A percentile compares a stretch with the other conserved stretches of the same genome.
Conservation (phyloP, 2,888 invertebrate species). For the Asteroscopus sphinx region DNA sequence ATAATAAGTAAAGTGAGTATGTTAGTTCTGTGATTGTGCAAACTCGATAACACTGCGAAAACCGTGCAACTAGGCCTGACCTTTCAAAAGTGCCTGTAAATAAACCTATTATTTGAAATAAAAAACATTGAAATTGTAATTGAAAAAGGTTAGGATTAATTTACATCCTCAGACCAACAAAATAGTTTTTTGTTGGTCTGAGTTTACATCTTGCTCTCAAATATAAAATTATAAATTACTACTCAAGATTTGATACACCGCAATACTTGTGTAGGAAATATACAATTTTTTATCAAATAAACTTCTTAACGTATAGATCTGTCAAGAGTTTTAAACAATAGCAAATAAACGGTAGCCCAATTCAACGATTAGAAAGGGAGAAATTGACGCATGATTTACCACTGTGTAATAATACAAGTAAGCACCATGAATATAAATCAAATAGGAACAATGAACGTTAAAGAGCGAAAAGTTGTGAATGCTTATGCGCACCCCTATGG, state of each 20-base stretch:
- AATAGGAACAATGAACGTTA: slow-evolving; percentile 86
- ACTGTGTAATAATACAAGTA: slow-evolving; percentile 83
- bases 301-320: slow-evolving; percentile 32
- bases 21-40: too few species aligned
- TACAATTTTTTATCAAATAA: background rate
- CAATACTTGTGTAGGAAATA: background rate
- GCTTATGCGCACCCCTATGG: slow-evolving; percentile 82
- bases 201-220: too few species aligned
- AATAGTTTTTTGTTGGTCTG: too few species aligned
- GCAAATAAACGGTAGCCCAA: slow-evolving; percentile 56
- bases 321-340: slow-evolving; percentile 53
- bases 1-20: background rate
- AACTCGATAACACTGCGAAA: too few species aligned
- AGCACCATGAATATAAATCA: slow-evolving; percentile 89
- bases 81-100: too few species aligned
- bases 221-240: too few species aligned
- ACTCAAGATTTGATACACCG: too few species aligned
- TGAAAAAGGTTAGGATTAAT: too few species aligned
- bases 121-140: too few species aligned
- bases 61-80: too few species aligned
- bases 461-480: slow-evolving; percentile 89
- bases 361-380: slow-evolving; percentile 65
- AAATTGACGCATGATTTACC: slow-evolving; percentile 83
- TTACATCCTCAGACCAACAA: too few species aligned
- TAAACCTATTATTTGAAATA: too few species aligned